Conservation (phyloP, 1,140 invertebrate species). For the Pogonus chalceus region DNA sequence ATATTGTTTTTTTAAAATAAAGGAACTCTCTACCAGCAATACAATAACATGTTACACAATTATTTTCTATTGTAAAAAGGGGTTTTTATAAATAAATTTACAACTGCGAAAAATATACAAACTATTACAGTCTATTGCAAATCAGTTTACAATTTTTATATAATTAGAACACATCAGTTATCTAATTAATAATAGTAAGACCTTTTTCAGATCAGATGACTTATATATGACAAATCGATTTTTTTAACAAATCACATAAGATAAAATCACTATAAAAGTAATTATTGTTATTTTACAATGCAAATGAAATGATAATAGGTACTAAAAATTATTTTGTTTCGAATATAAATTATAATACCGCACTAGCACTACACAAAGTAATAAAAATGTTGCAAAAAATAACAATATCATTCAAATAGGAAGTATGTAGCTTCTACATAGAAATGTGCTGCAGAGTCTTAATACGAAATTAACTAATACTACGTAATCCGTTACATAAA, state of each 20-base stretch:
- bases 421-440: no score
- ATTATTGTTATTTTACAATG: background rate
- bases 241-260: background rate
- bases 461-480: no score
- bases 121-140: slow-evolving; percentile 1
- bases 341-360: background rate
- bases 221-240: background rate
- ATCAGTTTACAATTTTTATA: background rate
- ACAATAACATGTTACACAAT: background rate
- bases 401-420: no score
- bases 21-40: slow-evolving; percentile 1
- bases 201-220: background rate
- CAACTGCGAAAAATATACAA: background rate
- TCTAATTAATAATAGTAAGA: background rate
- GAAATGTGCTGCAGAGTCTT: no score
- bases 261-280: slow-evolving; percentile 3
- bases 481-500: no score
- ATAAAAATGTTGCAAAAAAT: background rate
- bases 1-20: no score
- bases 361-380: background rate
- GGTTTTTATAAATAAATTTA: background rate
- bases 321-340: background rate
- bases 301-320: background rate
- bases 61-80: background rate
- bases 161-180: background rate